Evolutionary conservation across 2,797 vertebrate species (phyloP).

Genomic region (Alauda arvensis): DNA sequence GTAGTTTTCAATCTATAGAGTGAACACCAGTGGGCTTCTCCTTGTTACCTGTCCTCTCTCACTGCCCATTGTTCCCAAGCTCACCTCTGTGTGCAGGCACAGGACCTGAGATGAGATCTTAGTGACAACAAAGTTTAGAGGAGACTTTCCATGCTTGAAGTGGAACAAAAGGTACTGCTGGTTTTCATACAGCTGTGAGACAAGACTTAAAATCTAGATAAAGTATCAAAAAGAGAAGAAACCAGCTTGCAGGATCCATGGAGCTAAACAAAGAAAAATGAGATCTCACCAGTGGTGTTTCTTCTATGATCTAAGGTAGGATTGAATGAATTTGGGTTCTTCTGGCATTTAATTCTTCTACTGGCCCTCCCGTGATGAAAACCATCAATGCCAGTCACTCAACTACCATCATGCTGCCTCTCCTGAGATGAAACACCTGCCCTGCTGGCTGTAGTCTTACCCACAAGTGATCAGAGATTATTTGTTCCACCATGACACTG

Average conservation of each 20-base stretch:
- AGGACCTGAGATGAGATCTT: neutral
- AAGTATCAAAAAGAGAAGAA: neutral
- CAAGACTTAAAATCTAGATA: neutral
- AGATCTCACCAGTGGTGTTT: neutral
- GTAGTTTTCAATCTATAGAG: neutral
- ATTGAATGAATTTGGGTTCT: neutral
- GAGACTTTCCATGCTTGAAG: neutral
- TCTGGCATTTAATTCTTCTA: neutral
- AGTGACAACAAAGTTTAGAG: neutral
- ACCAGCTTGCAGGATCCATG: neutral
- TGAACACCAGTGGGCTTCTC: neutral
- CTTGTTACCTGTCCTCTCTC: neutral
- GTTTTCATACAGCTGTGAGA: neutral
- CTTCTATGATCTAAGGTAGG: neutral
- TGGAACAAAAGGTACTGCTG: neutral
- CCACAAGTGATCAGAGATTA: neutral
- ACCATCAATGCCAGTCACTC: neutral
- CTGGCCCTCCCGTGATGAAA: neutral
- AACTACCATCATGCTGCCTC: neutral
- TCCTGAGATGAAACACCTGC: neutral
- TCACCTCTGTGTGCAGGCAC: neutral
- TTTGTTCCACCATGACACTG: rapidly evolving
- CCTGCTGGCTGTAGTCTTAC: neutral
- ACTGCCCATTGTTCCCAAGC: neutral
- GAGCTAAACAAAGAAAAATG: neutral